Evolutionary conservation across 2,113 vertebrate genomes (phyloP), one percentile per base, ranked within the genome.

Genomic region (Rhinoptilus africanus): DNA sequence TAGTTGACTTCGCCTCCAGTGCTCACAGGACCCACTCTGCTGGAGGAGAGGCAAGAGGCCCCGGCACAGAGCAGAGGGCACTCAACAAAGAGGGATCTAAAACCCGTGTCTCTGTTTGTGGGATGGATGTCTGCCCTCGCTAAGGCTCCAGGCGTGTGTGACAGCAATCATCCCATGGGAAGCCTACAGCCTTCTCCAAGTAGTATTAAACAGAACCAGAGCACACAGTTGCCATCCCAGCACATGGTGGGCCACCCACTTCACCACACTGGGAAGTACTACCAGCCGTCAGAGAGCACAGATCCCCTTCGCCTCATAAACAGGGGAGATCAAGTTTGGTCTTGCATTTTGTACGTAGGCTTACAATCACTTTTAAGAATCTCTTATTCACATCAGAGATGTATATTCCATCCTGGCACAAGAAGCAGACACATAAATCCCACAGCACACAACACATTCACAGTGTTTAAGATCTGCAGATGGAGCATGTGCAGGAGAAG

Each of bases 401-500:
- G 60, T 28, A 48, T 50, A 93, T 86, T 81, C 62, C 56, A 75
- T 56, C 30, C 89, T 96, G 92, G 85, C 88, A 67, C 76, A 48
- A 85, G 69, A 34, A 92, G 88, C 92, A 93, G 82, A 96, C 69
- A 72, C 85, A 85, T n/a, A 93, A 90, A 96, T 92, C 85, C 92
- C 77, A 86, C 88, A 71, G 76, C 87, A 92, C 84, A 93, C 83
- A 85, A 92, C 84, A 78, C 80, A 67, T 88, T 92, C 88, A 60
- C 94, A 82, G 83, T 39, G 74, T 95, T 90, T 88, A 81, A 82
- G 92, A 91, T 82, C 13, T 85, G 74, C 93, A 97, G 95, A 91
- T 95, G 89, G 93, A 95, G 92, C 96, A 96, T 73, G 95, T 88
- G 89, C 77, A 87, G 77, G 59, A 93, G 47, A 73, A 91, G 86